A percentile compares a stretch with the other conserved stretches of the same genome.
Conservation (phyloP, 1,140 invertebrate species). For the Dinoponera quadriceps region DNA sequence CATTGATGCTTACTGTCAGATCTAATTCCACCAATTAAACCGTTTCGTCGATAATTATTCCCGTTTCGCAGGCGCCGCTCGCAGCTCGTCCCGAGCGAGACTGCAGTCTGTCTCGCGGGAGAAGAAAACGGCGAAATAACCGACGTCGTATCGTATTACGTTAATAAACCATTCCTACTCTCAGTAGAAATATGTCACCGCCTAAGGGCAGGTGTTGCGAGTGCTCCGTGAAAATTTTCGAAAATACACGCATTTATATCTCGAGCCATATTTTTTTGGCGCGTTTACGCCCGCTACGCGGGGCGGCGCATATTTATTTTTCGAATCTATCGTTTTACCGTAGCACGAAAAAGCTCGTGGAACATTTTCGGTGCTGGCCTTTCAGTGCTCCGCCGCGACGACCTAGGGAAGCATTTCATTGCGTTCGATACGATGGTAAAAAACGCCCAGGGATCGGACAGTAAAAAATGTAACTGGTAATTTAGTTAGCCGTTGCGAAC, state of each 20-base stretch:
- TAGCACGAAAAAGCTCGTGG: constrained; percentile 68
- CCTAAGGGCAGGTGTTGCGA: constrained; percentile 50
- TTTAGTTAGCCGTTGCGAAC: constrained; percentile 84
- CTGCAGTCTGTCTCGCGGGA: not conserved
- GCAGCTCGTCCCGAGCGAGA: not conserved
- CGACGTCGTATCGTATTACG: constrained; percentile 53
- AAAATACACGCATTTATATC: constrained; percentile 64
- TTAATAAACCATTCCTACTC: constrained; percentile 66
- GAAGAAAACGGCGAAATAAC: not conserved
- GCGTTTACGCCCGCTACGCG: constrained; percentile 65
- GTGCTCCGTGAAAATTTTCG: constrained; percentile 61
- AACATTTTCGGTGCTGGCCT: constrained; percentile 69
- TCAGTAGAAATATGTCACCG: constrained; percentile 64
- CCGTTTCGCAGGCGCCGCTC: constrained; percentile 46
- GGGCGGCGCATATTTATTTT: constrained; percentile 65
- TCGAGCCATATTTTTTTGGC: constrained; percentile 64
- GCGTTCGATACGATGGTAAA: constrained; percentile 82
- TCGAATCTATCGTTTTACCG: constrained; percentile 71
- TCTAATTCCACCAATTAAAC: constrained; percentile 79
- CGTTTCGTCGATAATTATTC: constrained; percentile 74
- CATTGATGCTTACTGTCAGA: constrained; percentile 66
- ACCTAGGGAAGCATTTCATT: constrained; percentile 80
- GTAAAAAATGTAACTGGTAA: constrained; percentile 86
- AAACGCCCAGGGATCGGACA: constrained; percentile 82
- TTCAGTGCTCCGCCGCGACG: constrained; percentile 68